Evolutionary conservation across 2,113 vertebrate species (phyloP).

Genomic region (Rissa tridactyla): DNA sequence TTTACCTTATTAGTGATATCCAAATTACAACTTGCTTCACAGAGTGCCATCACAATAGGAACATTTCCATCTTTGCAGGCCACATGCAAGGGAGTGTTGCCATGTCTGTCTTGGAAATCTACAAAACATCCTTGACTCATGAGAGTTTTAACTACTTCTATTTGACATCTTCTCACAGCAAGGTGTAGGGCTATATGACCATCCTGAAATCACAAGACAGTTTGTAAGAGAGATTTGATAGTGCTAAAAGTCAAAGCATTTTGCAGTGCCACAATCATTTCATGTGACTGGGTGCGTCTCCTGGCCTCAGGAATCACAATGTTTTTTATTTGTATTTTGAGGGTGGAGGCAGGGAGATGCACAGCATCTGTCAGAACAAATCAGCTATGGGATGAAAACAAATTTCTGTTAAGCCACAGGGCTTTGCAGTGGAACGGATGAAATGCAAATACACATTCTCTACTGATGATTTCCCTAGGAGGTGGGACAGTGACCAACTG

Average conservation of each 20-base stretch:
- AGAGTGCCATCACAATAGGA: slow-evolving; percentile 85
- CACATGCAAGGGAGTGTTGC: slow-evolving; percentile 92
- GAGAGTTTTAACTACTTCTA: slow-evolving; percentile 92
- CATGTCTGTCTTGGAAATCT: slow-evolving; percentile 93
- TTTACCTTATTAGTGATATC: slow-evolving; percentile 92
- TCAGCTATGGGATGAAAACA: neutral
- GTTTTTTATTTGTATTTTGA: neutral
- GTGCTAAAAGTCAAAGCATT: neutral
- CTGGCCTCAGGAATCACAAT: neutral
- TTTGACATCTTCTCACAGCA: slow-evolving; percentile 91
- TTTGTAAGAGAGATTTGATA: neutral
- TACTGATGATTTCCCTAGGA: neutral
- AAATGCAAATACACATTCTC: neutral
- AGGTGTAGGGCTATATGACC: slow-evolving; percentile 94
- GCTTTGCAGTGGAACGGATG: neutral
- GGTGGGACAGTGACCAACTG: neutral
- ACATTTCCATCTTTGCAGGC: slow-evolving; percentile 96
- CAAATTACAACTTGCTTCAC: slow-evolving; percentile 82
- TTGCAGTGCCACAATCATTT: neutral
- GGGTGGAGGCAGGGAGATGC: neutral
- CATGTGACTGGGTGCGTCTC: neutral
- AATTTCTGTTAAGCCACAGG: neutral
- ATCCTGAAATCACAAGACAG: slow-evolving; percentile 78
- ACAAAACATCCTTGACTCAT: slow-evolving; percentile 81
- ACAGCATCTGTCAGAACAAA: neutral